Evolutionary conservation across 2,888 invertebrate genomes (phyloP), one percentile per base, ranked within the genome.

Genomic region (Hedychridium roseum): DNA sequence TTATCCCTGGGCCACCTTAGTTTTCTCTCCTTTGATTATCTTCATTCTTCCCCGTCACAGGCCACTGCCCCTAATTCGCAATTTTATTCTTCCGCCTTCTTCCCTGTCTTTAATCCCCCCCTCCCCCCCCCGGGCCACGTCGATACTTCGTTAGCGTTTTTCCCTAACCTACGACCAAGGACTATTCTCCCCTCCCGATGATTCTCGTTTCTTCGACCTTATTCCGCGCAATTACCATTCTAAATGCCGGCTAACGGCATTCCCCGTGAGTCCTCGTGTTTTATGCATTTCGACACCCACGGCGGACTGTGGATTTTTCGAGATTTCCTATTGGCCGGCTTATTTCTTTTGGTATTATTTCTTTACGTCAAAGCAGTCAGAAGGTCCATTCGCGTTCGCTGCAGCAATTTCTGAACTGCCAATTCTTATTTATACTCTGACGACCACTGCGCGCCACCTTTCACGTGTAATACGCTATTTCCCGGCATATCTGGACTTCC

Each of bases 371-470:
- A n/a, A n/a, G n/a, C n/a, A n/a, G n/a, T n/a, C n/a, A n/a, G n/a
- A n/a, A n/a, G n/a, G 16, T 15, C n/a, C 35, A 12, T 26, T 17
- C 21, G 16, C n/a, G 16, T 28, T 28, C 31, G 48, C 21, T 47
- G 54, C 59, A 53, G 63, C 63, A 65, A 68, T 68, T 66, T 54
- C 54, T 39, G 34, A 59, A 27, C 58, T 50, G 63, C 56, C 68
- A 64, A 60, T 64, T 65, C 59, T 64, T 65, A 68, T 70, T 68
- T 65, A 62, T 53, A 54, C 51, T 39, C 14, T 34, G 27, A 28
- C 46, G 14, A 23, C 5, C 5, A 23, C 5, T 9, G 5, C 9
- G 26, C 39, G 16, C 18, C 28, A 30, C 21, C 23, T 48, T 12
- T 23, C 36, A 43, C 11, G 28, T 27, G 5, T 23, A n/a, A n/a